phyloP scores from a whole-genome alignment of 2,797 vertebrate species.

The Sciurus vulgaris region DNA sequence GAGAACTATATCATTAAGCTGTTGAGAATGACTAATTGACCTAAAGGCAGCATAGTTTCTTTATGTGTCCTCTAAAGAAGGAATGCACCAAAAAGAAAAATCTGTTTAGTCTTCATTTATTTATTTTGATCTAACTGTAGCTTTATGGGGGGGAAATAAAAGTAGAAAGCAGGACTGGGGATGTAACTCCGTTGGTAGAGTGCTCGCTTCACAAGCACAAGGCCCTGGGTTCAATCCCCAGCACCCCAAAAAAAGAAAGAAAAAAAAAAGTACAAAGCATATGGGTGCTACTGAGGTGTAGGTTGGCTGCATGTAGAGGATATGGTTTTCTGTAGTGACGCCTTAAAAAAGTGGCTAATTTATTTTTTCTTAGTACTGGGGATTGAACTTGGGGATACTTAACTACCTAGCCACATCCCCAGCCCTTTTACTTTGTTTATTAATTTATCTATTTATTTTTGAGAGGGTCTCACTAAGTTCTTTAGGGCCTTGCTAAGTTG shows the following conservation, averaged over 20 bases:
- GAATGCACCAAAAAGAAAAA: neutral
- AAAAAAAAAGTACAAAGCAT: neutral
- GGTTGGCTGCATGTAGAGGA: neutral
- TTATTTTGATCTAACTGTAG: conserved; percentile 12
- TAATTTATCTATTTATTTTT: too few species aligned
- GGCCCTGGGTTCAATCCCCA: too few species aligned
- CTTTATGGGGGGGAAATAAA: neutral
- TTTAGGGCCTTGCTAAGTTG: too few species aligned
- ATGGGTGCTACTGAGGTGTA: neutral
- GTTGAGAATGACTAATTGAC: conserved; percentile 26
- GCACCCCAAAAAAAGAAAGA: too few species aligned
- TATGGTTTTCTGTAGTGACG: neutral
- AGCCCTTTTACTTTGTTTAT: too few species aligned
- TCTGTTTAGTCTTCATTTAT: neutral
- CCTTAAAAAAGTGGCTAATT: neutral
- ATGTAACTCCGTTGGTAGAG: too few species aligned
- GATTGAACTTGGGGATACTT: too few species aligned
- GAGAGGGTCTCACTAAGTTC: too few species aligned
- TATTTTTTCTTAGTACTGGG: too few species aligned
- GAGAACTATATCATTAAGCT: conserved; percentile 53
- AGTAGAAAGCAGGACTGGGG: neutral
- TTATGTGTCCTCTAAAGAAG: neutral
- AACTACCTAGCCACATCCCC: too few species aligned
- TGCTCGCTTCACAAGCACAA: too few species aligned
- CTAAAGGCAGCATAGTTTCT: neutral